Percentiles rank a stretch among this genome's conserved stretches.
Conservation (phyloP, 1,140 invertebrate species). For the Pygmarrhopalites habei region DNA sequence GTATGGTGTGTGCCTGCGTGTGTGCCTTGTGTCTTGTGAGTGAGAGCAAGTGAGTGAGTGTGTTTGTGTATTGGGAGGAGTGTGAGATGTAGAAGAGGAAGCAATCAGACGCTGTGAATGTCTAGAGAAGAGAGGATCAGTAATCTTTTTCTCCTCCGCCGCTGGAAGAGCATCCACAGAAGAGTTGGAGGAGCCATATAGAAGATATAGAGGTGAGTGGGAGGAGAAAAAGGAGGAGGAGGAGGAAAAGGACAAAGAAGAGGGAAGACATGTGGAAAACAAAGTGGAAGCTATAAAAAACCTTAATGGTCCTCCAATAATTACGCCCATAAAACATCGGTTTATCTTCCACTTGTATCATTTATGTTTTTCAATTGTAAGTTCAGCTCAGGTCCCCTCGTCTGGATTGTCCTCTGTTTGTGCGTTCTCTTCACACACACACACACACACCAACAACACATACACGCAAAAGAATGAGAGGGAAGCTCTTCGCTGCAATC, state of each 20-base stretch:
- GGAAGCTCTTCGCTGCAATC: too few relatives aligned
- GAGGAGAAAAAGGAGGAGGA: conserved; percentile 8
- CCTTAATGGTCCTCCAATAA: conserved; percentile 40
- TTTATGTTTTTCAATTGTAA: conserved; percentile 41
- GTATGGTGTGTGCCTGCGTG: too few relatives aligned
- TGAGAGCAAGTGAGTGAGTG: neutral
- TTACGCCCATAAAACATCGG: conserved; percentile 40
- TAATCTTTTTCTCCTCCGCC: neutral
- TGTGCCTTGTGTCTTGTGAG: too few relatives aligned
- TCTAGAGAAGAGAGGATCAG: neutral
- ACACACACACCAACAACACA: too few relatives aligned
- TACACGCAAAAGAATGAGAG: too few relatives aligned
- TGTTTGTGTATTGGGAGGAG: neutral
- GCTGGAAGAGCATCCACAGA: neutral
- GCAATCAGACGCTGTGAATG: neutral
- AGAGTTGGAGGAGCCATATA: neutral
- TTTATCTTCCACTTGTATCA: conserved; percentile 39
- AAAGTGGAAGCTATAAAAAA: conserved; percentile 39
- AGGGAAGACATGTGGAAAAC: conserved; percentile 37
- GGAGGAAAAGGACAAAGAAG: neutral
- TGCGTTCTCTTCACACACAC: too few relatives aligned
- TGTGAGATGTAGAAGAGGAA: neutral
- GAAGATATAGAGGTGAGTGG: too few relatives aligned
- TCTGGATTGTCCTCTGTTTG: neutral
- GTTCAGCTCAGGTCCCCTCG: neutral